Base-by-base conservation (phyloP, 2,888 invertebrate species). In the Mesodorylaimus sp. region DNA sequence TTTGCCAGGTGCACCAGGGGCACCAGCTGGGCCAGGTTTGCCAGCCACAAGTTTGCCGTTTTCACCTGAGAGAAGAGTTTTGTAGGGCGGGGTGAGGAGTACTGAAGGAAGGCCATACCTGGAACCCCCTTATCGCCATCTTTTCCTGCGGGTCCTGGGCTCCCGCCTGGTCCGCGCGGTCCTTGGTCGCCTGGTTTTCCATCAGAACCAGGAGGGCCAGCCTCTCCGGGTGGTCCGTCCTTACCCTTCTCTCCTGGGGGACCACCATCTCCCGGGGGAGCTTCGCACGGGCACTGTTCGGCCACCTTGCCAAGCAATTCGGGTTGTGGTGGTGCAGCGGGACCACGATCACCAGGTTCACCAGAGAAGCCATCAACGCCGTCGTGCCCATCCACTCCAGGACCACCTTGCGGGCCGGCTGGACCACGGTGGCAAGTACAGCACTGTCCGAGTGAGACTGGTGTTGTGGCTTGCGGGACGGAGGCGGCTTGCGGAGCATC, bases 281-380 rank as follows among this genome's bases (percentile, higher is more conserved):
- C 62, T 47, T 61, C 61, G 52, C 64, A 65, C 10, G 64, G 63
- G 48, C 64, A 65, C 53, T 64, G 64, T n/a, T 41, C 26, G 38
- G 37, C 42, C 19, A 38, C 32, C 7, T 16, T 16, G 7, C 21
- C 27, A 3, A 28, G 27, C 7, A 32, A 28, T 10, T 24, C n/a
- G 13, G 13, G 37, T 3, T 45, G 29, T 3, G 44, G 25, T 13
- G 47, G 47, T 16, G 37, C 47, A 23, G 3, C 23, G 24, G 10
- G 16, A 32, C 32, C 10, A 32, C 10, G 16, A 32, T 47, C 37
- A 3, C 48, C 48, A 10, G 48, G 48, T 37, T 23, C 24, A 5
- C 48, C 48, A 10, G 39, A 16, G n/a, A 26, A 21, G 10, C 48
- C 48, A 3, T 3, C n/a, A 5, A 43, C n/a, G 5, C 48, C 48